Percentiles rank a stretch among this genome's conserved stretches.
Evolutionary conservation across 2,888 invertebrate genomes (phyloP).

Genomic region (Patella caerulea): DNA sequence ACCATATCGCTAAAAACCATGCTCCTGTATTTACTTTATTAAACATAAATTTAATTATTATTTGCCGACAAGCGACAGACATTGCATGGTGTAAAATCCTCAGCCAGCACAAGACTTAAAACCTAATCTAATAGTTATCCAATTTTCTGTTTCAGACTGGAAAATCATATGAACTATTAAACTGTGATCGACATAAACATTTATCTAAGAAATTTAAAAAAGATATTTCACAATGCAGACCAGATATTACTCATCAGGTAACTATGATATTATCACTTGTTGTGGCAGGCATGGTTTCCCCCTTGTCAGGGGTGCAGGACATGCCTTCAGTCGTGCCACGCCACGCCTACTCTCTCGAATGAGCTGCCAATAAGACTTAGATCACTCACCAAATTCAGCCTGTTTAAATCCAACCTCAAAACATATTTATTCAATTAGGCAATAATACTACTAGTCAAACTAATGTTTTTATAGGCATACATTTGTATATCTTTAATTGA

Average conservation of each 20-base stretch:
- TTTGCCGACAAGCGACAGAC: not conserved
- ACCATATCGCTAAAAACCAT: no score
- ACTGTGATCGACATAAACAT: conserved; percentile 91
- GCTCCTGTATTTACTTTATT: no score
- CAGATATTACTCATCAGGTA: conserved; percentile 95
- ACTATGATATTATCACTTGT: not conserved
- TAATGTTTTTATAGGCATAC: no score
- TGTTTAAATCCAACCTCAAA: no score
- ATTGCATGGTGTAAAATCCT: not conserved
- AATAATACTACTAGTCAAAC: no score
- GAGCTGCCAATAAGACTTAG: no score
- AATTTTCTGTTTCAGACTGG: conserved; percentile 79
- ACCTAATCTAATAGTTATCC: not conserved
- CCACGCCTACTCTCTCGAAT: no score
- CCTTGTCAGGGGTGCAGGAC: not conserved
- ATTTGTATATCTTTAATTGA: no score
- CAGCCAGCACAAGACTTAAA: not conserved
- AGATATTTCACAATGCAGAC: conserved; percentile 86
- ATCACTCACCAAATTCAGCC: no score
- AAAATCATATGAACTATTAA: conserved; percentile 89
- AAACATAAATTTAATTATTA: not conserved
- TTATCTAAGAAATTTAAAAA: conserved; percentile 89
- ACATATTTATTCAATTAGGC: no score
- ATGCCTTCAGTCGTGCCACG: no score
- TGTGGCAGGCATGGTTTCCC: no score